Percentiles rank a stretch among this genome's conserved stretches.
phyloP scores from a whole-genome alignment of 2,888 invertebrate genomes.

The Himalopsyche tibetana region DNA sequence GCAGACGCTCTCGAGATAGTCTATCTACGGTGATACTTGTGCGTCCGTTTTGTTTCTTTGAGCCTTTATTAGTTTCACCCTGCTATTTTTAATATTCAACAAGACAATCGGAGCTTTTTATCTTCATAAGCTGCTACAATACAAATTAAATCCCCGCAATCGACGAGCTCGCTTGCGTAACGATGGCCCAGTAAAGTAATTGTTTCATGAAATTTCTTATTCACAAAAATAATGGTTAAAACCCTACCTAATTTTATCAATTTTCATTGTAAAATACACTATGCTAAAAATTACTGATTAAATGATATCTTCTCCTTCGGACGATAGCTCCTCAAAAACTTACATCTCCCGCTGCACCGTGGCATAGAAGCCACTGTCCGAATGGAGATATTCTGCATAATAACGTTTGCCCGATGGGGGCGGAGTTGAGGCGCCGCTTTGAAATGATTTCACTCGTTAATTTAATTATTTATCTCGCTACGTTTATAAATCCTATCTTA shows the following conservation, averaged over 20 bases:
- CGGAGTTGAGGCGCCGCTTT: neutral
- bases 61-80: neutral
- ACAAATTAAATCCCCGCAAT: neutral
- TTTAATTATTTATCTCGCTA: constrained; percentile 1
- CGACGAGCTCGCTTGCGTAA: neutral
- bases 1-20: neutral
- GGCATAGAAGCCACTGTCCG: too few relatives aligned
- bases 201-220: neutral
- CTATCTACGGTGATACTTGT: neutral
- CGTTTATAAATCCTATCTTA: neutral
- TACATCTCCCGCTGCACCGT: too few relatives aligned
- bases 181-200: neutral
- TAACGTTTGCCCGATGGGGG: too few relatives aligned
- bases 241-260: too few relatives aligned
- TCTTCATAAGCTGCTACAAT: neutral
- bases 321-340: too few relatives aligned
- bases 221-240: too few relatives aligned
- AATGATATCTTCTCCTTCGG: too few relatives aligned
- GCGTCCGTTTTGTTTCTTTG: neutral
- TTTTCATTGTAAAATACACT: too few relatives aligned
- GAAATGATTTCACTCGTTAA: neutral
- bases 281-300: too few relatives aligned
- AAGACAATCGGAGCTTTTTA: constrained; percentile 1
- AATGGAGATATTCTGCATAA: too few relatives aligned
- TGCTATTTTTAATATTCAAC: neutral